Conservation (phyloP, 2,888 invertebrate genomes). For the Lypha dubia region DNA sequence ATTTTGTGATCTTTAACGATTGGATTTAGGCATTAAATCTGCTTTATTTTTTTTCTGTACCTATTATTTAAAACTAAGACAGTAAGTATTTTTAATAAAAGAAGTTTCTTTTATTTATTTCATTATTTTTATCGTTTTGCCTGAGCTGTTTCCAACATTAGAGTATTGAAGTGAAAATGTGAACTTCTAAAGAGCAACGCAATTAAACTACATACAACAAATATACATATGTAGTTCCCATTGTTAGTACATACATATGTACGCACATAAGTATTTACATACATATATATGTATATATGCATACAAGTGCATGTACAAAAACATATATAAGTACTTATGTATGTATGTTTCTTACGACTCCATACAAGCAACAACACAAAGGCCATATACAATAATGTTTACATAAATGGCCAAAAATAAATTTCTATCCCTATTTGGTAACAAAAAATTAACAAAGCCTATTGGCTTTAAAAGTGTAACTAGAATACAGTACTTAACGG, state of each 20-base stretch:
- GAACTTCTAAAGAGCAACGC: slow-evolving; percentile 10
- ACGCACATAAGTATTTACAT: neutral
- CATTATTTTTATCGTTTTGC: neutral
- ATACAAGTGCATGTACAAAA: neutral
- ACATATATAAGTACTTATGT: neutral
- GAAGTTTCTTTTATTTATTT: neutral
- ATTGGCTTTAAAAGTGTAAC: neutral
- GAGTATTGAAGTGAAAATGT: neutral
- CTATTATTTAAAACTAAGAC: neutral
- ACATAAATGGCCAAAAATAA: neutral
- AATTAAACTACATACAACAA: neutral
- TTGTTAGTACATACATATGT: neutral
- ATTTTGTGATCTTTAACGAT: no score
- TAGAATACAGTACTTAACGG: no score
- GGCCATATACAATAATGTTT: neutral
- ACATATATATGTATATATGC: neutral
- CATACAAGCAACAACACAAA: neutral
- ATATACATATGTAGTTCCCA: neutral
- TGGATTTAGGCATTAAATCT: no score
- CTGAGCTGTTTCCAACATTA: neutral
- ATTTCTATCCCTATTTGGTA: slow-evolving; percentile 27
- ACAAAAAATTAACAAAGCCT: slow-evolving; percentile 24
- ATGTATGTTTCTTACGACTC: neutral
- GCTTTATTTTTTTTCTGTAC: no score
- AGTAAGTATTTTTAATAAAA: neutral